phyloP scores from a whole-genome alignment of 1,140 invertebrate genomes.

The Micrasema minimum region DNA sequence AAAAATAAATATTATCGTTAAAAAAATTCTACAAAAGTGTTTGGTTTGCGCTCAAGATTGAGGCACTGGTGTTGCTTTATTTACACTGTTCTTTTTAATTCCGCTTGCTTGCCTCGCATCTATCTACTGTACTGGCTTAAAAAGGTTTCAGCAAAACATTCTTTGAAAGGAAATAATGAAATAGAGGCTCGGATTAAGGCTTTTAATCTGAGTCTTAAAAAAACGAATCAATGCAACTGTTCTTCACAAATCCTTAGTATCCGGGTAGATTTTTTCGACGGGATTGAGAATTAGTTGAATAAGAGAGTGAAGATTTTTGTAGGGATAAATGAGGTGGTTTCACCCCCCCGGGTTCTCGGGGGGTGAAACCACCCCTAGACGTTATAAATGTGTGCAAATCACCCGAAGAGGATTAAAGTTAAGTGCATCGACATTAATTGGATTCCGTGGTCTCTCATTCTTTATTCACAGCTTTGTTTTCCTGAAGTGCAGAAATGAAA shows the following conservation, averaged over 20 bases:
- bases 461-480: slow-evolving; percentile 32
- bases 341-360: background rate
- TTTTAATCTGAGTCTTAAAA: slow-evolving; percentile 36
- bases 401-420: slow-evolving; percentile 42
- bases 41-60: no score
- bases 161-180: slow-evolving; percentile 2
- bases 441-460: slow-evolving; percentile 42
- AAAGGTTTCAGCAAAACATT: background rate
- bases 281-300: slow-evolving; percentile 14
- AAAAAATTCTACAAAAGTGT: no score
- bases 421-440: slow-evolving; percentile 49
- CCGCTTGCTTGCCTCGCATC: no score
- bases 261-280: slow-evolving; percentile 12
- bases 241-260: slow-evolving; percentile 1
- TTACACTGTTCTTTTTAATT: no score
- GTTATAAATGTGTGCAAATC: slow-evolving; percentile 42
- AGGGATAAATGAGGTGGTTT: slow-evolving; percentile 19
- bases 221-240: slow-evolving; percentile 25
- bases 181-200: slow-evolving; percentile 31
- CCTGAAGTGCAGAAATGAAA: slow-evolving; percentile 2
- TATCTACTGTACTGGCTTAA: background rate
- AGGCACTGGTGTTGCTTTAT: no score
- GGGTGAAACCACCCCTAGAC: slow-evolving; percentile 16
- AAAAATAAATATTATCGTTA: no score
- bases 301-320: slow-evolving; percentile 16